Evolutionary conservation across 2,888 invertebrate species (phyloP).

Genomic region (Tetragonula carbonaria): DNA sequence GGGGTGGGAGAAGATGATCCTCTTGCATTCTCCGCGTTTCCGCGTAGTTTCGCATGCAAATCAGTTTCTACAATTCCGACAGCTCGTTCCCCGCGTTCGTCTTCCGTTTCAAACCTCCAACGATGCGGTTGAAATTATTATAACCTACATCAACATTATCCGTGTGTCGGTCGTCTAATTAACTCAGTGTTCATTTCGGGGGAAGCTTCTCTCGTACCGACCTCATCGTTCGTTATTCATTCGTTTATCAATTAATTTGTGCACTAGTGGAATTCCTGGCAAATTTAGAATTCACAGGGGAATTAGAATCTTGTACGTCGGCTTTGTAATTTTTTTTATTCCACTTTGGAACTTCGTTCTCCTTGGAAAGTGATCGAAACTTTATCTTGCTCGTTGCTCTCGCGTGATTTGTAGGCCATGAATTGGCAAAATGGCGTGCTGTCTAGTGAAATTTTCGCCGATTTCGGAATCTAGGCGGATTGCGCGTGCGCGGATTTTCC

Average conservation of each 20-base stretch:
- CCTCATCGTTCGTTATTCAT: neutral
- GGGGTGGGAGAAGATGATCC: neutral
- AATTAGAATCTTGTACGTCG: too few relatives aligned
- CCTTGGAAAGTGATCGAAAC: too few relatives aligned
- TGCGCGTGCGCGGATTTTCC: neutral
- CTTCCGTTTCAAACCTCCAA: neutral
- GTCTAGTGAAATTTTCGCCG: neutral
- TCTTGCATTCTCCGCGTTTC: neutral
- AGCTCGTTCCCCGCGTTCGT: neutral
- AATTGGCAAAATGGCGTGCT: too few relatives aligned
- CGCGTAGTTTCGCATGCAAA: neutral
- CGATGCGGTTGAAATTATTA: conserved; percentile 4
- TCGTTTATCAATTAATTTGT: neutral
- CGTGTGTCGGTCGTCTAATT: neutral
- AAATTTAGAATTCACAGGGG: too few relatives aligned
- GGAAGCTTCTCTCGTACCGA: neutral
- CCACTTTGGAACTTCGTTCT: too few relatives aligned
- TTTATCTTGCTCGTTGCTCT: too few relatives aligned
- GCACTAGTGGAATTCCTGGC: too few relatives aligned
- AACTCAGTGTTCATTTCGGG: neutral
- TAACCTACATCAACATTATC: neutral
- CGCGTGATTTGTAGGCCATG: too few relatives aligned
- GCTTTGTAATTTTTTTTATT: too few relatives aligned
- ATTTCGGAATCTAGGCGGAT: neutral
- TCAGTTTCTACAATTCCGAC: neutral